Percentiles rank a stretch among this genome's conserved stretches.
Evolutionary conservation across 1,140 invertebrate genomes (phyloP).

Genomic region (Aphaenogaster floridana): DNA sequence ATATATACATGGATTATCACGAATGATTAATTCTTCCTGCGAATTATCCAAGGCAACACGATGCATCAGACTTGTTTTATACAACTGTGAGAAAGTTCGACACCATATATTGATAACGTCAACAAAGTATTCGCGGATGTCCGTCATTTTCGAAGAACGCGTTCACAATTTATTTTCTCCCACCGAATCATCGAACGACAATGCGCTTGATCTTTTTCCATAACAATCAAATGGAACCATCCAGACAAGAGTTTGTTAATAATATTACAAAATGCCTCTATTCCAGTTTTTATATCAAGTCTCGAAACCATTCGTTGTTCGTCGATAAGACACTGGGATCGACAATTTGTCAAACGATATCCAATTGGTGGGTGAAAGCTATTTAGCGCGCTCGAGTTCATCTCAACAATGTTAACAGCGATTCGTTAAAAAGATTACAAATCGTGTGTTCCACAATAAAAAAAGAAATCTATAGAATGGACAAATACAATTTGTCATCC

Average conservation of each 20-base stretch:
- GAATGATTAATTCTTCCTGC: conserved; percentile 49
- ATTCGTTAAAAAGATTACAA: conserved; percentile 51
- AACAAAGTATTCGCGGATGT: conserved; percentile 27
- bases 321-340: conserved; percentile 77
- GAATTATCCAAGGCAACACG: conserved; percentile 62
- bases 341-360: conserved; percentile 29
- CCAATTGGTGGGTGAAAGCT: conserved; percentile 48
- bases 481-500: conserved; percentile 27
- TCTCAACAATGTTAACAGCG: conserved; percentile 26
- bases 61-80: conserved; percentile 58
- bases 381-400: not conserved
- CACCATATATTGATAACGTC: conserved; percentile 8
- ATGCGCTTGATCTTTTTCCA: conserved; percentile 28
- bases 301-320: conserved; percentile 77
- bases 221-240: not conserved
- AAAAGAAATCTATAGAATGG: conserved; percentile 36
- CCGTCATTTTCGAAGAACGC: conserved; percentile 17
- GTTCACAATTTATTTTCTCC: conserved; percentile 27
- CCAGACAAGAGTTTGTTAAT: conserved; percentile 25
- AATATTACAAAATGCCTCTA: conserved; percentile 39
- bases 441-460: conserved; percentile 34
- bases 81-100: conserved; percentile 39
- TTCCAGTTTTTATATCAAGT: conserved; percentile 48
- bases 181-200: conserved; percentile 8
- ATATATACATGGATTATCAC: conserved; percentile 49